Evolutionary conservation across 2,888 invertebrate genomes (phyloP), one percentile per base, ranked within the genome.

Genomic region (Trachelus tabidus): DNA sequence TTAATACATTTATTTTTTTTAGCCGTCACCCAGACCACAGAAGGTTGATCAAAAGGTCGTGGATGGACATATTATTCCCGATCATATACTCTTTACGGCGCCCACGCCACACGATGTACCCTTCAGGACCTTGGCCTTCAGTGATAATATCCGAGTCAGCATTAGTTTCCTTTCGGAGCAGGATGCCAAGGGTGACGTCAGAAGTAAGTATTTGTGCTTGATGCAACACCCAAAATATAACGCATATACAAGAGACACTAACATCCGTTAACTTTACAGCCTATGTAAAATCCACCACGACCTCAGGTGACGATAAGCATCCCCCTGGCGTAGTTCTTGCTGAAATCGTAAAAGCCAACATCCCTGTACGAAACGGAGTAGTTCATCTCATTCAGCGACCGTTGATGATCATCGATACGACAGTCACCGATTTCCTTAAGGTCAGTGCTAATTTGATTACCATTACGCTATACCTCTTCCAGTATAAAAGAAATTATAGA

Each of bases 371-470:
- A 88, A 98, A 98, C 88, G 98, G 98, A 56, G 98, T 98, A 0
- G 95, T 98, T 6, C 98, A 98, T 92, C 94, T 98, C 82, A 98
- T 98, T 84, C 96, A 97, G 87, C 94, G 97, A 83, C 98, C 98
- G 0, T 93, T 98, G 30, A 97, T 98, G 96, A 95, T 98, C 79
- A 96, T 97, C 76, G 97, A 98, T 88, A 96, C 96, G n/a, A 96
- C 96, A 4, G 95, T 98, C 81, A 95, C 95, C 83, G 95, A 97
- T 90, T 96, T 97, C 88, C 93, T 98, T 79, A 95, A 96, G 96
- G 97, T 97, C 93, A 93, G 94, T 92, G 81, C 23, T 56, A 9
- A 56, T 23, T 56, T 2, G 23, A 56, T 56, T 56, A 40, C 15
- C 15, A 6, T 15, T 15, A 9, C 56, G 23, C 6, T 23, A 23